Percentiles rank a stretch among this genome's conserved stretches.
Conservation (phyloP, 2,113 vertebrate genomes). For the Plectropomus leopardus region DNA sequence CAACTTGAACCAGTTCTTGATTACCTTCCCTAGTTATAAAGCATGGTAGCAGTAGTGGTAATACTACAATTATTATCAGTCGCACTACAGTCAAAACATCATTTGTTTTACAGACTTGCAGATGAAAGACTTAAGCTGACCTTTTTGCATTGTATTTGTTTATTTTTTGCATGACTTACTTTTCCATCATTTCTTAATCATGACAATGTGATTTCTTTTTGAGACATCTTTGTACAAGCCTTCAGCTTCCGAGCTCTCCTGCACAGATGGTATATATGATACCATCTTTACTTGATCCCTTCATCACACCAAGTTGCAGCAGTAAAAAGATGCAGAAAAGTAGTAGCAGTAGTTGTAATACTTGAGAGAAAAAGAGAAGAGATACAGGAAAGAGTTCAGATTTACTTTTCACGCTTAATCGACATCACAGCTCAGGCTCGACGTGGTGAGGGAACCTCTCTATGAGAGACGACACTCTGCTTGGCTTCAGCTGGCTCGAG, state of each 20-base stretch:
- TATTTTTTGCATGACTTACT: background rate
- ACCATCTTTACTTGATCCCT: background rate
- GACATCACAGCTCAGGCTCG: slow-evolving; percentile 11
- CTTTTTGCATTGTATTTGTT: background rate
- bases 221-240: background rate
- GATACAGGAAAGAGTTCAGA: background rate
- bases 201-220: background rate
- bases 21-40: too few species aligned
- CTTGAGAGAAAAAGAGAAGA: background rate
- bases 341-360: fast-evolving
- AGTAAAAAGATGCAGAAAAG: background rate
- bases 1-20: too few species aligned
- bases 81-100: too few species aligned
- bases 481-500: slow-evolving; percentile 4
- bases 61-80: too few species aligned
- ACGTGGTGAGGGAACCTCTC: slow-evolving; percentile 15
- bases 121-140: too few species aligned
- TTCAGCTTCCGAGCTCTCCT: background rate
- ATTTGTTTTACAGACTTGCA: too few species aligned
- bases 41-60: too few species aligned
- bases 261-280: background rate
- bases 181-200: background rate
- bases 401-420: slow-evolving; percentile 17
- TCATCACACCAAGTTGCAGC: background rate
- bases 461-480: background rate